These are phyloP conservation scores for Aleiodes testaceus DNA, from an alignment of 2,888 invertebrate species.

Conservation along the genomic window DNA sequence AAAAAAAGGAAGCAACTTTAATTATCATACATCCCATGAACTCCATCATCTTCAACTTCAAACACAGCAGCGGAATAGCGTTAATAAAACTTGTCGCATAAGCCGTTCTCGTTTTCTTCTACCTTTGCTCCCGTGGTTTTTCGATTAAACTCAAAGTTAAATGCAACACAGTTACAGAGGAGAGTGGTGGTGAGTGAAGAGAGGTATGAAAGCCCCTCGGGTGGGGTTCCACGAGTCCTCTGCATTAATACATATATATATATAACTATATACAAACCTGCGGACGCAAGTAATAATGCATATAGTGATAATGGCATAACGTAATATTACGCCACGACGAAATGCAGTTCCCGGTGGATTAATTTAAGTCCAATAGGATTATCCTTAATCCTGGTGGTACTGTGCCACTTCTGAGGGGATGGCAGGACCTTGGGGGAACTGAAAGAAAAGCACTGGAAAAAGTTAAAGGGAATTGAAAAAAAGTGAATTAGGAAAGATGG, in stretches of 20 bases:
- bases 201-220: slow-evolving; percentile 30
- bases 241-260: slow-evolving; percentile 22
- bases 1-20: slow-evolving; percentile 1
- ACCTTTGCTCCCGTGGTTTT: slow-evolving; percentile 33
- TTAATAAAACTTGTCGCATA: slow-evolving; percentile 41
- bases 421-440: slow-evolving; percentile 21
- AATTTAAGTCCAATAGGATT: slow-evolving; percentile 70
- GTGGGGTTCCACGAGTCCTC: slow-evolving; percentile 10
- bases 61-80: background rate
- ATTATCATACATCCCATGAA: slow-evolving; percentile 17
- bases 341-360: slow-evolving; percentile 65
- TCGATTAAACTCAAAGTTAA: slow-evolving; percentile 42
- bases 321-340: slow-evolving; percentile 63
- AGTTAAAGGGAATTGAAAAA: slow-evolving; percentile 12
- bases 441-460: background rate
- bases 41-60: slow-evolving; percentile 18
- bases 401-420: slow-evolving; percentile 47
- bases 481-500: background rate
- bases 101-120: slow-evolving; percentile 33
- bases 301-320: slow-evolving; percentile 62
- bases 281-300: slow-evolving; percentile 53
- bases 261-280: slow-evolving; percentile 35
- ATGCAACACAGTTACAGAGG: slow-evolving; percentile 22
- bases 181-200: background rate
- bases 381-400: slow-evolving; percentile 66